These are phyloP conservation scores for Drosophila orosa DNA, from an alignment of 1,140 invertebrate genomes.

Conservation along the genomic window DNA sequence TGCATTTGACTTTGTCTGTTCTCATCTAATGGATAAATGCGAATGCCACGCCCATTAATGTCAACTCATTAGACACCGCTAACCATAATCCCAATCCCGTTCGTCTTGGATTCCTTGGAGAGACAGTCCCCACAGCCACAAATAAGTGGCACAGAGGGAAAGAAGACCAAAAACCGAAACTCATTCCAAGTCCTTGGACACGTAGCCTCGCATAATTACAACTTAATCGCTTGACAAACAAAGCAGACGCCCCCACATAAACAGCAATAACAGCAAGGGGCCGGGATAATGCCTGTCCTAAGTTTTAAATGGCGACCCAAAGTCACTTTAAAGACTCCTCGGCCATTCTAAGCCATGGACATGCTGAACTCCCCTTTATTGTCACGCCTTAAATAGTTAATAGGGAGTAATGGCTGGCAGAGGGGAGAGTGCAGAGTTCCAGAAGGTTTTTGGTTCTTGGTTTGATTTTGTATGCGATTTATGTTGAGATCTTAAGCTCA, in stretches of 20 bases:
- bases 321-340: constrained; percentile 68
- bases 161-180: constrained; percentile 13
- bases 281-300: constrained; percentile 54
- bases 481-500: no score
- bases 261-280: constrained; percentile 47
- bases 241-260: constrained; percentile 73
- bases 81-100: constrained; percentile 56
- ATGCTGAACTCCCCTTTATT: constrained; percentile 45
- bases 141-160: constrained; percentile 7
- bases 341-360: constrained; percentile 12
- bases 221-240: constrained; percentile 81
- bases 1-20: constrained; percentile 12
- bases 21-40: constrained; percentile 11
- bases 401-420: constrained; percentile 37
- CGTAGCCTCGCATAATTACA: constrained; percentile 79
- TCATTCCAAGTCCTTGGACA: constrained; percentile 52
- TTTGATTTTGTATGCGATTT: neutral
- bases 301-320: constrained; percentile 69
- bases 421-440: constrained; percentile 33
- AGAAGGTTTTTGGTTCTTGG: no score
- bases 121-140: neutral
- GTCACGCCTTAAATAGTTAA: constrained; percentile 73
- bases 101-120: constrained; percentile 1
- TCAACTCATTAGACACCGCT: constrained; percentile 70
- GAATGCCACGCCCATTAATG: constrained; percentile 55